Conservation (phyloP, 2,113 vertebrate species). For the Aleadryas rufinucha region DNA sequence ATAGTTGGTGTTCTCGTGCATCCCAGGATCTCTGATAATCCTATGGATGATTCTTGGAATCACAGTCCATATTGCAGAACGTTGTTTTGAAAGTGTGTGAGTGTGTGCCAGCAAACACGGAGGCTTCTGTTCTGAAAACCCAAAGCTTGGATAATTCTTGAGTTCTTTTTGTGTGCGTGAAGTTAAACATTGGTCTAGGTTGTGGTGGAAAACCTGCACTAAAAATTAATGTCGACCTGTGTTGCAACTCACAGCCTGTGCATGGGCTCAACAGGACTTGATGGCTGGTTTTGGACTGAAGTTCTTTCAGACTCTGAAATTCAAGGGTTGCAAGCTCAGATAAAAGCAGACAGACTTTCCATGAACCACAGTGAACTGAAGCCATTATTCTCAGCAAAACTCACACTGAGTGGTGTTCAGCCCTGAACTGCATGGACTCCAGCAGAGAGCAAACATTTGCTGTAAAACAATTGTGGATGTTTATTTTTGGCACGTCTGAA, state of each 20-base stretch:
- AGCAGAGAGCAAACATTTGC: not conserved
- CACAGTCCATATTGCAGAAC: not conserved
- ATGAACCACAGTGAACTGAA: conserved; percentile 33
- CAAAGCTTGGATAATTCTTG: not conserved
- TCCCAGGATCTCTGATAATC: not conserved
- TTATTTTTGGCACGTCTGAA: not conserved
- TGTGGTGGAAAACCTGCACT: not conserved
- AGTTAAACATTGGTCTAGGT: not conserved
- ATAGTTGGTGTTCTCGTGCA: not conserved
- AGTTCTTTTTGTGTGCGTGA: not conserved
- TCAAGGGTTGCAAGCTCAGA: not conserved
- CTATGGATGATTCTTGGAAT: not conserved
- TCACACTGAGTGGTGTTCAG: not conserved
- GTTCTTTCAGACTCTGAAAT: not conserved
- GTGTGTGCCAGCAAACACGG: not conserved
- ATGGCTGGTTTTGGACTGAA: not conserved
- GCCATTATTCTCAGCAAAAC: conserved; percentile 12
- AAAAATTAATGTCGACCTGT: not conserved
- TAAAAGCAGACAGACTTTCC: conserved; percentile 34
- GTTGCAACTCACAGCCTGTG: not conserved
- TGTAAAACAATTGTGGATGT: not conserved
- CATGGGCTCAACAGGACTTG: not conserved
- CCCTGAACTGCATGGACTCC: conserved; percentile 36
- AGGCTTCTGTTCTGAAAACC: not conserved
- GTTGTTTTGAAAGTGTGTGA: not conserved